Evolutionary conservation across 2,113 vertebrate genomes (phyloP).

Genomic region (Ondatra zibethicus): DNA sequence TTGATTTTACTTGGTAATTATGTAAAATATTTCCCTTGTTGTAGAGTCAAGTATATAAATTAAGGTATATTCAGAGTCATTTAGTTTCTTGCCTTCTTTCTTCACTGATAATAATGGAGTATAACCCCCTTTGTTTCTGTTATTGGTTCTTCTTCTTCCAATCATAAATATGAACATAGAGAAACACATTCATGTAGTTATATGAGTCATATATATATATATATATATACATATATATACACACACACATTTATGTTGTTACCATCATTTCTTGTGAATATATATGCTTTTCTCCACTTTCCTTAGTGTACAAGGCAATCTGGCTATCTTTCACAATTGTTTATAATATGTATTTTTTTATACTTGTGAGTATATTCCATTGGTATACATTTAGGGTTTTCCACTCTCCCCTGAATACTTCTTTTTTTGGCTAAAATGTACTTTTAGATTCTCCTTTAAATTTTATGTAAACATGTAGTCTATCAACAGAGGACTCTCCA

Average conservation of each 20-base stretch:
- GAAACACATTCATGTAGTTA: not conserved
- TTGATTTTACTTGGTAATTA: conserved; percentile 26
- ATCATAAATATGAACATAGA: not conserved
- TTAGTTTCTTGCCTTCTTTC: not conserved
- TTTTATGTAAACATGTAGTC: conserved; percentile 6
- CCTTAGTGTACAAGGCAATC: not conserved
- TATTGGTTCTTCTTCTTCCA: not conserved
- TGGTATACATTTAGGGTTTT: not conserved
- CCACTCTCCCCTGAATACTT: not conserved
- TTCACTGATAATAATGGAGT: not conserved
- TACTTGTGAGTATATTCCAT: not conserved
- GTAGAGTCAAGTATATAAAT: not conserved
- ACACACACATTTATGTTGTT: not conserved
- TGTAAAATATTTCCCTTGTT: not conserved
- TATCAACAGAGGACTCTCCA: conserved; percentile 23
- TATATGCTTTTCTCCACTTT: not conserved
- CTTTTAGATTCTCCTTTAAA: conserved; percentile 57
- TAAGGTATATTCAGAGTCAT: not conserved
- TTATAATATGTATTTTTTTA: not conserved
- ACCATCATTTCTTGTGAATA: not conserved
- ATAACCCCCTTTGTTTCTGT: not conserved
- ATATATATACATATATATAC: not conserved
- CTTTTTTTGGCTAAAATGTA: not conserved
- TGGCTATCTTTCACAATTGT: not conserved
- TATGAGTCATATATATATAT: not conserved